Base-by-base conservation (phyloP, 2,797 vertebrate genomes). In the Morus bassanus region DNA sequence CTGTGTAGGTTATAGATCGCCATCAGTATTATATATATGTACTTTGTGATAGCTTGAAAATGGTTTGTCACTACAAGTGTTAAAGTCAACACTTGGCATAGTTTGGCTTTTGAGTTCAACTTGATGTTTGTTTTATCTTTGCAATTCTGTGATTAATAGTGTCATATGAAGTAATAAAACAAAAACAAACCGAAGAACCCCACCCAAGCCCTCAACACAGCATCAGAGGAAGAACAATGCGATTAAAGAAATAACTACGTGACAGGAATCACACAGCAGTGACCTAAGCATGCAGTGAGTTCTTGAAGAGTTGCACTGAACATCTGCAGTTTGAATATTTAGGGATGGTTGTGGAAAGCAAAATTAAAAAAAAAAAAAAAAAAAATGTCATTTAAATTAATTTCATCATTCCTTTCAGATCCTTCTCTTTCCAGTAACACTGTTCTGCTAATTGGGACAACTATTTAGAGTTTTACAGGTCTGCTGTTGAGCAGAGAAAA, bases 231-330 rank as follows among this genome's bases (percentile, higher is more conserved):
- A 83, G 43, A 56, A 64, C 33, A 73, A 23, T 1, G 3, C 0
- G 1, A 54, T 69, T 46, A 65, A 72, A 1, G 1, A 74, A 82
- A 27, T 22, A 79, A 18, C 28, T 45, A 15, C 0, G 0, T 46
- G 63, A 61, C 14, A 78, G 33, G 28, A 80, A 43, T 70, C 51
- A 30, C 39, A 35, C 13, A 85, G 10, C 6, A 33, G 43, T 61
- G 54, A 82, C 22, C 18, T n/a, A 22, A 59, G 22, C 19, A 24
- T 17, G 11, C 39, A 53, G 24, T 2, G 28, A 86, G 53, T 7
- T 85, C 51, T 19, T 76, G 15, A 68, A 56, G n/a, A 79, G 9
- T 2, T 13, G 21, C 35, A 23, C 30, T 50, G 51, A 73, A n/a
- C 30, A 59, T 28, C 27, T 63, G 13, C 9, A 48, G 11, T 28